Base-by-base conservation (phyloP, 2,113 vertebrate genomes). In the Entomyzon cyanotis region DNA sequence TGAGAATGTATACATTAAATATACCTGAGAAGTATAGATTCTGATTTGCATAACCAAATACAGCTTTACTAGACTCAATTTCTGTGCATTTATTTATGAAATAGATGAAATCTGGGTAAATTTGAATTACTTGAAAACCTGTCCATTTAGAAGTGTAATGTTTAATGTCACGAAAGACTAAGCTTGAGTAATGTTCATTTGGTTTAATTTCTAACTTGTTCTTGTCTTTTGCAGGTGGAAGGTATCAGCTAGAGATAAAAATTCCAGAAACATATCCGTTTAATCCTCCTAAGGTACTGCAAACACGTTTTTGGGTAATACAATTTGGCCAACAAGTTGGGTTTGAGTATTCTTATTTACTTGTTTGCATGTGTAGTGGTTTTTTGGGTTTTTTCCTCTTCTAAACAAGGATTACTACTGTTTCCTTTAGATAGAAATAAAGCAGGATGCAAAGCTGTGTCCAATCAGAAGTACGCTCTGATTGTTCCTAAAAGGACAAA, bases 191-290 rank as follows among this genome's bases (percentile, higher is more conserved):
- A 41, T 70, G 3, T 47, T 81, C 9, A 83, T 82, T 76, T 80
- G 33, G 37, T 79, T 56, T 86, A 59, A 77, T 75, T 78, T 93
- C 33, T 75, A 30, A 75, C 58, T 82, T 85, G 13, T 93, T 95
- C 19, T 84, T 92, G 64, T 65, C 73, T 95, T 94, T 73, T 97
- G 84, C 96, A 99, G 99, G 99, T 96, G 99, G 99, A 96, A 98
- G 99, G 96, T 99, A 98, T 97, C 99, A 99, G 68, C 98, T 99
- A 97, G 99, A 99, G 98, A 99, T 99, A 94, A 99, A 99, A 99
- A 99, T 99, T 94, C 99, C 99, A 96, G 99, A 99, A 98, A 99
- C 99, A 25, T 99, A 99, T 98, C 99, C 99, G 3, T 99, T 99
- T 97, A 99, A 99, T 96, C 99, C 99, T 19, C 99, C 99, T 94